Evolutionary conservation across 2,113 vertebrate genomes (phyloP).

Genomic region (Rousettus leschenaultii): DNA sequence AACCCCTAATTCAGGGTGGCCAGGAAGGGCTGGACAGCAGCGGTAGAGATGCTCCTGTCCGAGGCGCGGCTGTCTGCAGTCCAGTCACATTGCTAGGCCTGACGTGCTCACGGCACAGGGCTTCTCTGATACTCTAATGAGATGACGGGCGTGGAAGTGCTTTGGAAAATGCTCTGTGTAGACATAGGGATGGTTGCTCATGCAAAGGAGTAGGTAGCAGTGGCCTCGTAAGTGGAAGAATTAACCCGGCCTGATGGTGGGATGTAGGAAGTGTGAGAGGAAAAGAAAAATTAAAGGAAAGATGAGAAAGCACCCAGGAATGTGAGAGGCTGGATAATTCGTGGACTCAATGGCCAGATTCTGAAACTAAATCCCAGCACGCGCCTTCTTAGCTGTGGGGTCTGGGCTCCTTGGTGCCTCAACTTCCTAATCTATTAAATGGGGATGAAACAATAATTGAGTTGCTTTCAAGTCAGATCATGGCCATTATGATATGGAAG

Average conservation of each 20-base stretch:
- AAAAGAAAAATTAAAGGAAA: neutral
- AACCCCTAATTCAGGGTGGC: neutral
- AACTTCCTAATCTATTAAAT: neutral
- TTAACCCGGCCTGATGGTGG: neutral
- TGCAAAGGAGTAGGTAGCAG: neutral
- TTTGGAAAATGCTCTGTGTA: neutral
- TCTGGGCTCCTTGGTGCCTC: neutral
- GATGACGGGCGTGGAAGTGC: neutral
- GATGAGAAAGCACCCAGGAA: fast-evolving
- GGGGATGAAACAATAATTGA: neutral
- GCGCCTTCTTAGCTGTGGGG: neutral
- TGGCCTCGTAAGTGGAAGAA: neutral
- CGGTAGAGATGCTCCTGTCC: fast-evolving
- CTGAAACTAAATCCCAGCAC: neutral
- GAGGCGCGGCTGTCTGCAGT: too few species aligned
- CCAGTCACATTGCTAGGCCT: neutral
- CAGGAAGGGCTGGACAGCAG: fast-evolving
- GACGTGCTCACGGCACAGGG: neutral
- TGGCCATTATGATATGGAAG: neutral
- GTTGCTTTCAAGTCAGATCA: neutral
- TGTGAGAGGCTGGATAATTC: neutral
- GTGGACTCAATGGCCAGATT: neutral
- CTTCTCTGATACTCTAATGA: neutral
- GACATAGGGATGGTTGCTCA: neutral
- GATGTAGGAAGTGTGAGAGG: neutral